These are phyloP conservation scores for Mellivora capensis DNA, from an alignment of 2,113 vertebrate species.

Conservation along the genomic window DNA sequence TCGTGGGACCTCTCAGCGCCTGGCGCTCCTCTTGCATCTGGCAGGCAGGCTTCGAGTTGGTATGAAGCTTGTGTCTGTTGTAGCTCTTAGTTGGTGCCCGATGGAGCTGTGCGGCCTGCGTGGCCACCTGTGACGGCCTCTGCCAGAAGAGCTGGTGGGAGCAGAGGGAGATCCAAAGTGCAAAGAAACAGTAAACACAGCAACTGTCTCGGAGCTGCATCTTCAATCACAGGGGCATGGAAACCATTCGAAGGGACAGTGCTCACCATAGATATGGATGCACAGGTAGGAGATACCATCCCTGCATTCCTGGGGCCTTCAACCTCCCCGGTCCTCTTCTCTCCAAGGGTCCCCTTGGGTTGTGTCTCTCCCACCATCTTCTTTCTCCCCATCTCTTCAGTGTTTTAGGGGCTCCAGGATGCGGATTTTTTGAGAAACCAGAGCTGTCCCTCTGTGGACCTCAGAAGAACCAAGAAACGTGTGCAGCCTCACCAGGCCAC, in stretches of 20 bases:
- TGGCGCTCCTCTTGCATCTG: neutral
- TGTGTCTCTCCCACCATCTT: fast-evolving
- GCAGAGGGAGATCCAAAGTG: neutral
- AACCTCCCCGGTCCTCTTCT: neutral
- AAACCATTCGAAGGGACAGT: neutral
- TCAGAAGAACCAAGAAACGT: neutral
- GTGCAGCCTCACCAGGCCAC: neutral
- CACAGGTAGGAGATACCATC: neutral
- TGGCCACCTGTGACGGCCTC: neutral
- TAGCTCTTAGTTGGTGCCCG: neutral
- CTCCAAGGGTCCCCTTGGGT: neutral
- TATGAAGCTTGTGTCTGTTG: neutral
- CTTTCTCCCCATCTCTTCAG: neutral
- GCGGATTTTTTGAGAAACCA: neutral
- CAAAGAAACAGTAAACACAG: neutral
- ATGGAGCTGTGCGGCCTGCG: neutral
- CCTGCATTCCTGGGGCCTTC: neutral
- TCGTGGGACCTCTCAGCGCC: neutral
- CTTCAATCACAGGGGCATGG: neutral
- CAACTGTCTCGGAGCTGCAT: fast-evolving
- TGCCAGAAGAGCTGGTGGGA: neutral
- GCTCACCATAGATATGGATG: neutral
- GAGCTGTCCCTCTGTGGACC: neutral
- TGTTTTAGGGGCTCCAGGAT: neutral
- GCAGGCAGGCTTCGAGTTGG: neutral